Percentiles rank a stretch among this genome's conserved stretches.
Evolutionary conservation across 2,113 vertebrate genomes (phyloP).

Genomic region (Cynocephalus volans): DNA sequence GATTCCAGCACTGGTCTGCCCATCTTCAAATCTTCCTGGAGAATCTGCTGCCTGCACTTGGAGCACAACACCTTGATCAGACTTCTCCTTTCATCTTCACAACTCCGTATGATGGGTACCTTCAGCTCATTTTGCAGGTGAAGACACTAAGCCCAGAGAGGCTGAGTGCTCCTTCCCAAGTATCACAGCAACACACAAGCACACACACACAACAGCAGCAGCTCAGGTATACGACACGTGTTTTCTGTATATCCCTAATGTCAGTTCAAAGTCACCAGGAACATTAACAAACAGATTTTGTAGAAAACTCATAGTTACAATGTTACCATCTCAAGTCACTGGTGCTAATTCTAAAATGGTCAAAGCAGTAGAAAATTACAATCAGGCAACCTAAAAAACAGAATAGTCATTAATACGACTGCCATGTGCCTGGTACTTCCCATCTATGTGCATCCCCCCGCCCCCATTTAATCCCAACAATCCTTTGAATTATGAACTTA

Average conservation of each 20-base stretch:
- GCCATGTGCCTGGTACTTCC: accelerated
- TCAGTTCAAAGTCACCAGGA: background rate
- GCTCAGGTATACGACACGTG: background rate
- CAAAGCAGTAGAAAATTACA: background rate
- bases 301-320: background rate
- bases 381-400: background rate
- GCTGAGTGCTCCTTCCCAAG: background rate
- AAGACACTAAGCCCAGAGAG: background rate
- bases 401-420: accelerated
- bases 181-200: background rate
- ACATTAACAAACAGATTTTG: background rate
- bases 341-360: background rate
- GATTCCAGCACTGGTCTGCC: background rate
- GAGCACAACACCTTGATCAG: background rate
- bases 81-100: too few relatives aligned
- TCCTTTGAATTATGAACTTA: background rate
- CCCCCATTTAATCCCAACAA: background rate
- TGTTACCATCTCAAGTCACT: background rate
- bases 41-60: background rate
- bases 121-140: background rate
- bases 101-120: too few relatives aligned
- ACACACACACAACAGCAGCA: background rate
- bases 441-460: accelerated
- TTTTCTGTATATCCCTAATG: background rate
- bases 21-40: background rate